phyloP scores from a whole-genome alignment of 2,888 invertebrate genomes.

The Eristalinus sepulchralis region DNA sequence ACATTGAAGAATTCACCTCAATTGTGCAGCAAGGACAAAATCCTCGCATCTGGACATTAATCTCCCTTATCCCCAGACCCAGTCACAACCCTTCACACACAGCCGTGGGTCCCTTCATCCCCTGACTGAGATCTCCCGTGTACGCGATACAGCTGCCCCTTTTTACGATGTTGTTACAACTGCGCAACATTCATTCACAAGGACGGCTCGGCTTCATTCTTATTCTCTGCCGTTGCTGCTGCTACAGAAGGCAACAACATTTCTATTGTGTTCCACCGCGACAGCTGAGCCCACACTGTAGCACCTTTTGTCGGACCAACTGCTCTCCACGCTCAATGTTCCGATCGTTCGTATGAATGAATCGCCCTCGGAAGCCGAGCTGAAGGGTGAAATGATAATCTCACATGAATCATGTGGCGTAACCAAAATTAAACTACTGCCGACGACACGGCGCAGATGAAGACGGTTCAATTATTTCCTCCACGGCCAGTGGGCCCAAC shows the following conservation, averaged over 20 bases:
- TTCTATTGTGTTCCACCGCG: conserved; percentile 46
- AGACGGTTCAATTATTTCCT: conserved; percentile 54
- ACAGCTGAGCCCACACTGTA: conserved; percentile 64
- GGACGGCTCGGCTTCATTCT: background rate
- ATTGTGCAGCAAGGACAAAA: conserved; percentile 24
- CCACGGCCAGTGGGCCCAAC: conserved; percentile 32
- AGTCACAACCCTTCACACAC: conserved; percentile 47
- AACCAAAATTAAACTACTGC: conserved; percentile 27
- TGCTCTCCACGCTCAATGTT: conserved; percentile 41
- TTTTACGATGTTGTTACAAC: conserved; percentile 59
- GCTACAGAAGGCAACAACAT: conserved; percentile 16
- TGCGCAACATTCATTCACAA: conserved; percentile 69
- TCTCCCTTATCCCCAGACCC: conserved; percentile 20
- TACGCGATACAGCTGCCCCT: conserved; percentile 38
- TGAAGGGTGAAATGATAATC: conserved; percentile 7
- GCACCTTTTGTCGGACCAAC: conserved; percentile 54
- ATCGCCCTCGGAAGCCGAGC: background rate
- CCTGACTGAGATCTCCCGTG: conserved; percentile 3
- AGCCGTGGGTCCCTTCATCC: conserved; percentile 45
- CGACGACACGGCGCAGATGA: conserved; percentile 9
- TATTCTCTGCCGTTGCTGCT: background rate
- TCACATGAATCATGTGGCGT: conserved; percentile 58
- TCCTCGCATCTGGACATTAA: conserved; percentile 60
- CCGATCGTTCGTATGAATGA: conserved; percentile 43
- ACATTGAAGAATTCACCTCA: conserved; percentile 33